Evolutionary conservation across 2,797 vertebrate genomes (phyloP).

Genomic region (Hirundo rustica): DNA sequence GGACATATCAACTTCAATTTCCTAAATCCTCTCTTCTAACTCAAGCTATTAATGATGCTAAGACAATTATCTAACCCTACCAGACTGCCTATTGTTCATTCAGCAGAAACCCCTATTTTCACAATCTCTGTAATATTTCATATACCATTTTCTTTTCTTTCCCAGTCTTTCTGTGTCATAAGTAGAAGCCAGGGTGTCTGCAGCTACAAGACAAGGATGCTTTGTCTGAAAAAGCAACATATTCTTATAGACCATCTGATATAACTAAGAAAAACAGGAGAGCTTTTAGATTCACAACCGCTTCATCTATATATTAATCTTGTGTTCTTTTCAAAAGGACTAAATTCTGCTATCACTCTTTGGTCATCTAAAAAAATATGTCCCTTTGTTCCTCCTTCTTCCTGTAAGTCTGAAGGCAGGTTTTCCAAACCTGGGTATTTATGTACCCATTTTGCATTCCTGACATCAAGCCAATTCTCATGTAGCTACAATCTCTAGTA

Average conservation of each 20-base stretch:
- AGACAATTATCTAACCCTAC: constrained; percentile 36
- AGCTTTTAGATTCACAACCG: neutral
- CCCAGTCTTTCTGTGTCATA: neutral
- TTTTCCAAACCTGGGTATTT: neutral
- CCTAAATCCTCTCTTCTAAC: constrained; percentile 37
- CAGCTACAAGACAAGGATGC: neutral
- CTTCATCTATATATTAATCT: neutral
- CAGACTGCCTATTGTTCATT: neutral
- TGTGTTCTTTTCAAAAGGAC: neutral
- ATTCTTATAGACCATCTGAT: neutral
- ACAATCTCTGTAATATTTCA: neutral
- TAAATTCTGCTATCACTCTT: neutral
- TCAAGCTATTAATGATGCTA: constrained; percentile 28
- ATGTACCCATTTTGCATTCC: neutral
- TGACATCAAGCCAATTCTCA: neutral
- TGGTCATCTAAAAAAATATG: neutral
- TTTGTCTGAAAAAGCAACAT: neutral
- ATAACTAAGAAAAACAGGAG: neutral
- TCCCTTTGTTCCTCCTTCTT: neutral
- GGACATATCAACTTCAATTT: constrained; percentile 37
- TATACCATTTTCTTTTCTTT: neutral
- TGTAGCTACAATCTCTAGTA: neutral
- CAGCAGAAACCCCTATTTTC: constrained; percentile 3
- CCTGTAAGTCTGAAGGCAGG: neutral
- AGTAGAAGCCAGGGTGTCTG: neutral